phyloP scores from a whole-genome alignment of 2,113 vertebrate genomes.

The Phalacrocorax carbo region DNA sequence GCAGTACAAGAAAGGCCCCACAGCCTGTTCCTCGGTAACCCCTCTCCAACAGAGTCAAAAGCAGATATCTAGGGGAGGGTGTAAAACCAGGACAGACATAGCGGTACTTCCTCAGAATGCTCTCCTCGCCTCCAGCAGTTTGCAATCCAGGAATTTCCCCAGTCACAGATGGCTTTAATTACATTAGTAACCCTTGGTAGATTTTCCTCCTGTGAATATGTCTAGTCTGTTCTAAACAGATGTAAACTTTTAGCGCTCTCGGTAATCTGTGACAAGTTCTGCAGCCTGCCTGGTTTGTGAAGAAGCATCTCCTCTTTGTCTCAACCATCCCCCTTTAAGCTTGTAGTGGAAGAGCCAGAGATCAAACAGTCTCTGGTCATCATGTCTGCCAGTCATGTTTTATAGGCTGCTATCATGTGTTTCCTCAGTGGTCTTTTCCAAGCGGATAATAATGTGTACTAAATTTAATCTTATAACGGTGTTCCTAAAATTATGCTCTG shows the following conservation, averaged over 20 bases:
- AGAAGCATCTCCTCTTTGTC: not conserved
- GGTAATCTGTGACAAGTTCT: not conserved
- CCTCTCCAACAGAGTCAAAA: not conserved
- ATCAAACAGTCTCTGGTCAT: not conserved
- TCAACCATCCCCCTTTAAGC: not conserved
- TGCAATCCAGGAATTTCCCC: not conserved
- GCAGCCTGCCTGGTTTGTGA: not conserved
- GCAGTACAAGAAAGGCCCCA: not conserved
- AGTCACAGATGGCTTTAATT: constrained; percentile 32
- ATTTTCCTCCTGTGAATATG: not conserved
- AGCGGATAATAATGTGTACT: not conserved
- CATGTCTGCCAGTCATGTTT: not conserved
- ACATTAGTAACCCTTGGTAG: not conserved
- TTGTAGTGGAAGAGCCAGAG: not conserved
- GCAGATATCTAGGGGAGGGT: not conserved
- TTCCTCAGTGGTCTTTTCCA: not conserved
- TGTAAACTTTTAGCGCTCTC: not conserved
- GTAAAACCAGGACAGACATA: not conserved
- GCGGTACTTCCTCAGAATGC: not conserved
- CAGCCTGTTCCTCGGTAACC: fast-evolving
- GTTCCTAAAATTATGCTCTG: not conserved
- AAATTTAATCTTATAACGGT: not conserved
- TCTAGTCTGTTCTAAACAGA: not conserved
- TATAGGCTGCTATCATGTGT: not conserved
- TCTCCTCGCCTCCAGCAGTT: not conserved